Conservation (phyloP, 2,888 invertebrate genomes). For the Hyalella azteca region DNA sequence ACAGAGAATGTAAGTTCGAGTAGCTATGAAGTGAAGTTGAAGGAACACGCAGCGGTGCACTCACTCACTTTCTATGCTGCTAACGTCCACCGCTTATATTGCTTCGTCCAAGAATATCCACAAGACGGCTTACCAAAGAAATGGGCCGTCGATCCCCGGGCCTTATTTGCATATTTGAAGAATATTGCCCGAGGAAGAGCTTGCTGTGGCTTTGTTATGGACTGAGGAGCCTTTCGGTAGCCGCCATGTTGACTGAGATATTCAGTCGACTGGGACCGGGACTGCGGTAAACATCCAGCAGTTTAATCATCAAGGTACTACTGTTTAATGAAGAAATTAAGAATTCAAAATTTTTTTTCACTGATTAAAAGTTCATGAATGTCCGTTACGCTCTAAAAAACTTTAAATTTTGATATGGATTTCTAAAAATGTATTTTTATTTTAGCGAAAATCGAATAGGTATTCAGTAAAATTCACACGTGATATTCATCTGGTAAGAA, state of each 20-base stretch:
- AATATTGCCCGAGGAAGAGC: constrained; percentile 32
- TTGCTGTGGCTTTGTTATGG: constrained; percentile 35
- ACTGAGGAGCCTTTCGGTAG: constrained; percentile 25
- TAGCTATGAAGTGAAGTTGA: constrained; percentile 22
- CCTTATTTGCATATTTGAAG: constrained; percentile 37
- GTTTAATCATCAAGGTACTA: no score
- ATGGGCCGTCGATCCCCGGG: constrained; percentile 25
- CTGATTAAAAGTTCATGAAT: no score
- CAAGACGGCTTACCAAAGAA: constrained; percentile 22
- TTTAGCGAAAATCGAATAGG: no score
- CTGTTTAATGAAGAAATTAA: not conserved
- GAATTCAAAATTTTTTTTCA: not conserved
- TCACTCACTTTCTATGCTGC: constrained; percentile 35
- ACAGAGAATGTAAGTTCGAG: no score
- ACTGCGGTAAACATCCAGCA: constrained; percentile 13
- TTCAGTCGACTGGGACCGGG: not conserved
- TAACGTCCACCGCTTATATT: constrained; percentile 30
- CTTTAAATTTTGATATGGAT: no score
- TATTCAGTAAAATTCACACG: no score
- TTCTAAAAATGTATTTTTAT: no score
- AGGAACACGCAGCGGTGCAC: not conserved
- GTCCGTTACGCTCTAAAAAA: no score
- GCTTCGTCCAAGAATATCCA: constrained; percentile 29
- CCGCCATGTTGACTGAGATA: constrained; percentile 28
- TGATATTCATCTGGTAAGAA: no score